Conservation (phyloP, 2,113 vertebrate genomes). For the Ranitomeya variabilis region DNA sequence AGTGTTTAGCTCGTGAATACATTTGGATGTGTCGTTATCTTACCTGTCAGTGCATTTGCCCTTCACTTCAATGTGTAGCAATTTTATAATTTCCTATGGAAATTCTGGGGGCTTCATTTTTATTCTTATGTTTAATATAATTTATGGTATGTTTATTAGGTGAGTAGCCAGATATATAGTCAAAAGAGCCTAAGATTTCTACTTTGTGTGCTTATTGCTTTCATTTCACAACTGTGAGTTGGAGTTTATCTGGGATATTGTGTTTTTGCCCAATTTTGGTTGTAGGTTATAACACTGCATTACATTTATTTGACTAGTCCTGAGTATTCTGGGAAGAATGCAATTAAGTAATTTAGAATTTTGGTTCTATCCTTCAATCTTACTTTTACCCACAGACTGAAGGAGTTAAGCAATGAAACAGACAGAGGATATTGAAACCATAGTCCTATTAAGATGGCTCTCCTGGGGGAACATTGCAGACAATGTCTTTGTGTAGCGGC, state of each 20-base stretch:
- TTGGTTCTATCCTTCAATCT: background rate
- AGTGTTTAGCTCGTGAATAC: constrained; percentile 28
- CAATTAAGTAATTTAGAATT: background rate
- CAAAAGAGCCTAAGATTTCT: background rate
- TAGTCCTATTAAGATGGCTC: constrained; percentile 50
- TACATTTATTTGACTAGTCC: background rate
- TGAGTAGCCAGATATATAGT: background rate
- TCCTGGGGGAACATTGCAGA: constrained; percentile 51
- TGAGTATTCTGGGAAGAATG: background rate
- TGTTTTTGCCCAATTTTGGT: background rate
- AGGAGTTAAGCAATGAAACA: constrained; percentile 42
- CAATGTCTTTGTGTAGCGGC: constrained; percentile 53
- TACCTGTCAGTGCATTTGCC: background rate
- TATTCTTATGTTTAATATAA: background rate
- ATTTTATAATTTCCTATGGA: background rate
- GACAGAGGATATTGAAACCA: constrained; percentile 47
- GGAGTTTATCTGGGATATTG: background rate
- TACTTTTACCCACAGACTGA: constrained; percentile 12
- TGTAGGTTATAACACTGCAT: background rate
- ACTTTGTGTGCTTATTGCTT: background rate
- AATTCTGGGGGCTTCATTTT: background rate
- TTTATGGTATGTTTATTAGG: background rate
- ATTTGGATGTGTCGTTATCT: background rate
- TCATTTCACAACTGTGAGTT: background rate
- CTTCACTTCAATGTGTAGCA: background rate